Evolutionary conservation across 2,888 invertebrate genomes (phyloP), one percentile per base, ranked within the genome.

Genomic region (Perizoma affinitatum): DNA sequence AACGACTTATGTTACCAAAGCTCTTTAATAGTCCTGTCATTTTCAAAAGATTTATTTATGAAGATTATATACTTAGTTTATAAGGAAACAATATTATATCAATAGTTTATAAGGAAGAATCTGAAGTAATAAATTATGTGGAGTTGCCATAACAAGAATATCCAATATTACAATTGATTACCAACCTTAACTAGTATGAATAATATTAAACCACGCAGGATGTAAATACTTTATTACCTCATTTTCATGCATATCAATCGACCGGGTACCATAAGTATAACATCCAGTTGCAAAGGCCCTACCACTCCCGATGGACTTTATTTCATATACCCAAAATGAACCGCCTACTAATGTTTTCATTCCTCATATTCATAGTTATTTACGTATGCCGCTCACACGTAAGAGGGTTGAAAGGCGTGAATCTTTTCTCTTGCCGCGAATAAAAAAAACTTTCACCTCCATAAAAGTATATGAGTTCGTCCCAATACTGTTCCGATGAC

Each of bases 391-490:
- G 75, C 79, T 78, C 85, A 82, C 85, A 82, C 83, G 80, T 71
- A 73, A 73, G 73, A 70, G 77, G 76, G 82, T 74, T 75, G 74
- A 71, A 81, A 78, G 75, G 76, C 82, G 79, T 79, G 85, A 88
- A 88, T 90, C 89, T 87, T 86, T 81, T 86, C 83, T 84, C 86
- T 81, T 79, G 81, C 80, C 84, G 80, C 78, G 87, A 87, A 88
- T 87, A 88, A 90, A 86, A 65, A 82, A 90, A 90, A 90, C 84
- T 88, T 89, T 88, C 78, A 74, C 80, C 79, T 82, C 82, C 85
- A 88, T 90, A 90, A 90, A 90, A 90, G 90, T 89, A 87, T 90
- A 90, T 87, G 90, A 88, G 90, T 87, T 87, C 87, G 88, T 90
- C 88, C 90, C 89, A 89, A 90, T 90, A 89, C 89, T 83, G 83